These are phyloP conservation scores for Papilio gigon DNA, from an alignment of 2,888 invertebrate species.

Conservation along the genomic window DNA sequence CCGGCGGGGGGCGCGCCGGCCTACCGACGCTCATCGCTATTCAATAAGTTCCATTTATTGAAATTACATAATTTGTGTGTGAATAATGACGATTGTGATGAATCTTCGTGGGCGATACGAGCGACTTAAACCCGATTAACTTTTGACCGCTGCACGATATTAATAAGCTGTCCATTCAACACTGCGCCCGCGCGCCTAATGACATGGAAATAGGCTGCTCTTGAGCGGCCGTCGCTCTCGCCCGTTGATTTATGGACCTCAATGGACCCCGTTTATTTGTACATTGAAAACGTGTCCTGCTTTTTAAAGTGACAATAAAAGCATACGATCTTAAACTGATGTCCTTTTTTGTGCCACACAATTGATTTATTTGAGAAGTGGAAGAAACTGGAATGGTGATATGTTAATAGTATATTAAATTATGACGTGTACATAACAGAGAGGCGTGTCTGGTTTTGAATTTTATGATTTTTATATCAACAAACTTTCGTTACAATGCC, in stretches of 20 bases:
- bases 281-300: constrained; percentile 41
- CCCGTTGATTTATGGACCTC: constrained; percentile 45
- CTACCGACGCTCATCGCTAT: constrained; percentile 82
- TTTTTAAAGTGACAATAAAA: constrained; percentile 38
- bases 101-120: constrained; percentile 82
- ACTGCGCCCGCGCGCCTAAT: constrained; percentile 60
- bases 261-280: constrained; percentile 41
- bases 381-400: neutral
- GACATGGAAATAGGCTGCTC: constrained; percentile 70
- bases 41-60: constrained; percentile 82
- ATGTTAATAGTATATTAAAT: constrained; percentile 14
- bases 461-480: neutral
- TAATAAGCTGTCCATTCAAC: constrained; percentile 74
- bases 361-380: constrained; percentile 32
- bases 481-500: too few relatives aligned
- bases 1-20: constrained; percentile 70
- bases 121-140: constrained; percentile 81
- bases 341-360: constrained; percentile 31
- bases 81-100: constrained; percentile 83
- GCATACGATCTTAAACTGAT: constrained; percentile 28
- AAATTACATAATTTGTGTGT: constrained; percentile 83
- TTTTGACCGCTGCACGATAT: constrained; percentile 79
- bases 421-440: neutral
- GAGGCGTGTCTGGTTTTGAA: neutral
- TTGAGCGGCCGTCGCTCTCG: constrained; percentile 33